Evolutionary conservation across 1,140 invertebrate genomes (phyloP).

Genomic region (Artemia franciscana): DNA sequence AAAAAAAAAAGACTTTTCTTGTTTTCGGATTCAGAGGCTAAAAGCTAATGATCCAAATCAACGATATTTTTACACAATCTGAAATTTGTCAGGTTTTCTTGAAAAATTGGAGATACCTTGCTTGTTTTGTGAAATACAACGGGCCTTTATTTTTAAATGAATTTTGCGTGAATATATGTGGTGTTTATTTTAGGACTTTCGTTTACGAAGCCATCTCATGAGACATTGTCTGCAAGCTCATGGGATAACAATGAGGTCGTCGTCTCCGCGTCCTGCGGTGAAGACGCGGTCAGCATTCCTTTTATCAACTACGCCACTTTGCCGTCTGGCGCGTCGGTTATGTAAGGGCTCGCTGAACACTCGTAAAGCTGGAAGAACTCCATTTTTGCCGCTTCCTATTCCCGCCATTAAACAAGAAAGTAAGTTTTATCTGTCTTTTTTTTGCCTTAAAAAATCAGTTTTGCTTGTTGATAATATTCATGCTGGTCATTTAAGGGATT

Average conservation of each 20-base stretch:
- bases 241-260: slow-evolving; percentile 38
- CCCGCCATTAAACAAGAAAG: slow-evolving; percentile 62
- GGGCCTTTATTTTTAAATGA: too few species aligned
- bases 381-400: slow-evolving; percentile 40
- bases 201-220: slow-evolving; percentile 68
- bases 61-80: too few species aligned
- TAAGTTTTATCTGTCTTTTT: slow-evolving; percentile 22
- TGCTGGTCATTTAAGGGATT: too few species aligned
- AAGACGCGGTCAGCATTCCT: slow-evolving; percentile 90
- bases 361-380: slow-evolving; percentile 60
- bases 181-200: slow-evolving; percentile 50
- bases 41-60: too few species aligned
- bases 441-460: background rate
- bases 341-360: slow-evolving; percentile 59
- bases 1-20: too few species aligned
- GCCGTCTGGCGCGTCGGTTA: slow-evolving; percentile 57
- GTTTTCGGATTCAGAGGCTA: too few species aligned
- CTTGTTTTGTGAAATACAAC: too few species aligned
- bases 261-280: slow-evolving; percentile 73
- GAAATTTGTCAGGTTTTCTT: too few species aligned
- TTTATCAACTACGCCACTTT: slow-evolving; percentile 43
- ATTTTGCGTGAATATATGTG: too few species aligned
- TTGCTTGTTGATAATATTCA: slow-evolving; percentile 1
- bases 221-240: slow-evolving; percentile 78
- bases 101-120: too few species aligned